Evolutionary conservation across 1,140 invertebrate species (phyloP).

Genomic region (Venustaconcha ellipsiformis): DNA sequence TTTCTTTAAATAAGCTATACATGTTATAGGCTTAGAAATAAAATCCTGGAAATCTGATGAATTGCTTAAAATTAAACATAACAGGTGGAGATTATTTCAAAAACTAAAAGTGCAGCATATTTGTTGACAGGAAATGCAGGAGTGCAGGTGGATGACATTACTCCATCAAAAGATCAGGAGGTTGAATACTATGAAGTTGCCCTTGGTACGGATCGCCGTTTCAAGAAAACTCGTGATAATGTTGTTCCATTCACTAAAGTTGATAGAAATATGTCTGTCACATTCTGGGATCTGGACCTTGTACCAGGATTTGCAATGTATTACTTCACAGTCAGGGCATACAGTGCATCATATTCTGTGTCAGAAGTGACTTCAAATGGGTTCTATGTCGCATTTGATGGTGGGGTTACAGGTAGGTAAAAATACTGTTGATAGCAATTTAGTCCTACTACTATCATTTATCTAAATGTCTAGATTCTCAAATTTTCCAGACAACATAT

Average conservation of each 20-base stretch:
- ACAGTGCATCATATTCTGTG: constrained; percentile 25
- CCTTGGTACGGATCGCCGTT: constrained; percentile 44
- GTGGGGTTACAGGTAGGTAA: constrained; percentile 28
- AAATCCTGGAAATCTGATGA: no score
- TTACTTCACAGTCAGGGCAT: constrained; percentile 46
- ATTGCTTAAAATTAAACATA: no score
- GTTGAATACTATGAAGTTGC: constrained; percentile 43
- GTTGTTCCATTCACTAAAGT: constrained; percentile 43
- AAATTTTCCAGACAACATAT: no score
- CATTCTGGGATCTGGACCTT: constrained; percentile 38
- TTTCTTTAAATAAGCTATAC: no score
- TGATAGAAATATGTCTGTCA: constrained; percentile 37
- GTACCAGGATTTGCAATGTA: constrained; percentile 29
- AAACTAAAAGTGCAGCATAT: no score
- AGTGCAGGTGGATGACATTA: no score
- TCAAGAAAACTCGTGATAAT: constrained; percentile 41
- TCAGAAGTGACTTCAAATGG: constrained; percentile 48
- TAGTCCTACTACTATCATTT: no score
- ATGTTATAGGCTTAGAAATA: no score
- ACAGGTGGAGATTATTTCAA: no score
- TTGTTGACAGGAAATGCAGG: no score
- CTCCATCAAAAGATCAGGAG: constrained; percentile 10
- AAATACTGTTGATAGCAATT: no score
- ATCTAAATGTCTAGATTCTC: no score
- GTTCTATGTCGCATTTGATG: constrained; percentile 39